Percentiles rank a stretch among this genome's conserved stretches.
These are phyloP conservation scores for Cetoscarus ocellatus DNA, from an alignment of 2,797 vertebrate genomes.

Conservation along the genomic window DNA sequence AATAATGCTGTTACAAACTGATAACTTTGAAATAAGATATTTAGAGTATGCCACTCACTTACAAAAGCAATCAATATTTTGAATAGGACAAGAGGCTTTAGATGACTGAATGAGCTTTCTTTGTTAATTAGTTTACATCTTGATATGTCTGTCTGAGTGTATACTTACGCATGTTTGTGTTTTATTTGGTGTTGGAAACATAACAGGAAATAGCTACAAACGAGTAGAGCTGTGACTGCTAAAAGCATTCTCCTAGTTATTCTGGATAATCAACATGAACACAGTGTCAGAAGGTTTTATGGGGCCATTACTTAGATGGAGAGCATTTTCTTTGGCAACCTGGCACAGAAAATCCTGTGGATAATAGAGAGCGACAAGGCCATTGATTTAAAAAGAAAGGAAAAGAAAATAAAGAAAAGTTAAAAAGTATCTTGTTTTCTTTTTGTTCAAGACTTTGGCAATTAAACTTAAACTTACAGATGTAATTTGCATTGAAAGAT, in stretches of 20 bases:
- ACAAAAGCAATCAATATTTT: too few relatives aligned
- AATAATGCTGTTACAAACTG: too few relatives aligned
- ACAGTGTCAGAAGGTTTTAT: not conserved
- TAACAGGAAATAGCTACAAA: not conserved
- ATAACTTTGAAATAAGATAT: too few relatives aligned
- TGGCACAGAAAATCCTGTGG: constrained; percentile 8
- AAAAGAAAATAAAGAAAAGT: not conserved
- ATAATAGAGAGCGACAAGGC: constrained; percentile 8
- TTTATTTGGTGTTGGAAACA: too few relatives aligned
- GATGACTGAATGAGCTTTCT: too few relatives aligned
- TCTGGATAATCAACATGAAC: constrained; percentile 7
- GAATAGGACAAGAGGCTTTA: too few relatives aligned
- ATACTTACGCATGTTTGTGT: too few relatives aligned
- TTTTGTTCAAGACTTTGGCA: not conserved
- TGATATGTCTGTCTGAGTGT: too few relatives aligned
- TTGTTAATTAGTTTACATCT: too few relatives aligned
- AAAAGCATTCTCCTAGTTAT: not conserved
- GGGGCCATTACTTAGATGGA: constrained; percentile 9
- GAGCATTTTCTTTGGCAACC: not conserved
- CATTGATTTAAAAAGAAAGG: not conserved
- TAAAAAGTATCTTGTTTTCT: not conserved
- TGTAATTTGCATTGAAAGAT: too few relatives aligned
- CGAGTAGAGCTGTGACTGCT: not conserved
- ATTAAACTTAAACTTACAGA: not conserved
- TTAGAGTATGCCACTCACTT: too few relatives aligned